Conservation (phyloP, 1,140 invertebrate species). For the Platyscapa corneri region DNA sequence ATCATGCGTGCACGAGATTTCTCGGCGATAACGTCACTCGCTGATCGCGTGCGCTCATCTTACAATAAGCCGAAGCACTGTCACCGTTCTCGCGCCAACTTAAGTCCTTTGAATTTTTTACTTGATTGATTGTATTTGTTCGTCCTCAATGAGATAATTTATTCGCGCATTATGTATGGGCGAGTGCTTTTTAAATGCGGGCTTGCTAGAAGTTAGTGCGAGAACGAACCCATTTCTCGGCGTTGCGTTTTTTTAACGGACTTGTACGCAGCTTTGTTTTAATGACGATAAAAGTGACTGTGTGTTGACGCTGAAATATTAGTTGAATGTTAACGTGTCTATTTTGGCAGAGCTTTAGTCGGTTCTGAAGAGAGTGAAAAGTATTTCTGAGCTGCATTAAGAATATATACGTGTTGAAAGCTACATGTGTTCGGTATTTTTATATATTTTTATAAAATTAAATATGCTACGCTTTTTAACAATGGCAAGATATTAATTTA, state of each 20-base stretch:
- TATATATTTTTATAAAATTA: background rate
- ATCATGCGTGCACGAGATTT: slow-evolving; percentile 38
- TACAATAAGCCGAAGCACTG: too few relatives aligned
- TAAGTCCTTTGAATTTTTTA: background rate
- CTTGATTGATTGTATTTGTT: slow-evolving; percentile 3
- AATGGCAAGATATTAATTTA: background rate
- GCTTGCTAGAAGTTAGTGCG: too few relatives aligned
- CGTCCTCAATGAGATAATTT: background rate
- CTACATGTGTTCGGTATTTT: background rate
- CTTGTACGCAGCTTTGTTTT: background rate
- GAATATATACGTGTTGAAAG: background rate
- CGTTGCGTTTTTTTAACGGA: too few relatives aligned
- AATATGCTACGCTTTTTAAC: background rate
- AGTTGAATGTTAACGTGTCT: background rate
- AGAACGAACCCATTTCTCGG: too few relatives aligned
- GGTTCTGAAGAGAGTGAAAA: background rate
- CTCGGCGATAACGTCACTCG: slow-evolving; percentile 39
- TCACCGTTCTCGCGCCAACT: background rate
- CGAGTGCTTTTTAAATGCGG: too few relatives aligned
- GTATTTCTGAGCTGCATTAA: background rate
- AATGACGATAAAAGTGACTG: background rate
- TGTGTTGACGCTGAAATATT: background rate
- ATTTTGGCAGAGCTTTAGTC: background rate
- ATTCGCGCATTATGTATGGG: background rate
- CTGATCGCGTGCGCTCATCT: background rate